Conservation (phyloP, 2,113 vertebrate genomes). For the Callopanchax toddi region DNA sequence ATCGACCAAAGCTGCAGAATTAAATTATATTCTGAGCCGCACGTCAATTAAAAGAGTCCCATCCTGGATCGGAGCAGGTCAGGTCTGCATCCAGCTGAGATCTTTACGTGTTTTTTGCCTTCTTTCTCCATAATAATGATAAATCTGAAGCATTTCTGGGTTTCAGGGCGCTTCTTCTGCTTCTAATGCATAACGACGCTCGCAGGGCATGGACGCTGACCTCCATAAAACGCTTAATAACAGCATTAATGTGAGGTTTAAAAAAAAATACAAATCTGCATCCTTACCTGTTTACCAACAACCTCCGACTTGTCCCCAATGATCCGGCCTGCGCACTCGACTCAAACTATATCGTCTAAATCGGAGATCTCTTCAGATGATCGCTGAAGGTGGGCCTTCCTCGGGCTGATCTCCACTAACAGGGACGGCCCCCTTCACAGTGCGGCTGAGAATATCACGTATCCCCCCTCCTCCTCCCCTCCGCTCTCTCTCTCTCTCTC, state of each 20-base stretch:
- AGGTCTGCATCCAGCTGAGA: constrained; percentile 22
- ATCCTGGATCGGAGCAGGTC: constrained; percentile 32
- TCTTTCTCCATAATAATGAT: no score
- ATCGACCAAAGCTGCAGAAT: constrained; percentile 4
- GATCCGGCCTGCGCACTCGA: constrained; percentile 52
- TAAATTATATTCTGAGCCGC: not conserved
- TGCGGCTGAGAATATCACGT: constrained; percentile 66
- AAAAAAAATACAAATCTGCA: not conserved
- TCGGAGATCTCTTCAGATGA: constrained; percentile 69
- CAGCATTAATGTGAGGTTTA: not conserved
- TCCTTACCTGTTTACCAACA: constrained; percentile 71
- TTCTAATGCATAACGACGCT: constrained; percentile 38
- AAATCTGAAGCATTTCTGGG: not conserved
- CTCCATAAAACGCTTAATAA: constrained; percentile 20
- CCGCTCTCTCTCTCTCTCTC: not conserved
- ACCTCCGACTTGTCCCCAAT: constrained; percentile 68
- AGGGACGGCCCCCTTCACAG: constrained; percentile 70
- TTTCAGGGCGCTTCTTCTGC: no score
- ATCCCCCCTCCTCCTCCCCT: constrained; percentile 17
- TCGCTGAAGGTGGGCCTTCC: constrained; percentile 76
- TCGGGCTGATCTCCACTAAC: constrained; percentile 76
- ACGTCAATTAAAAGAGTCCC: not conserved
- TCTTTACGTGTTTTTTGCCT: no score
- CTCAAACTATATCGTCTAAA: constrained; percentile 69
- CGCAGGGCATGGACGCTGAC: constrained; percentile 37